Percentiles rank a stretch among this genome's conserved stretches.
Conservation (phyloP, 1,140 invertebrate species). For the Himalopsyche phryganea region DNA sequence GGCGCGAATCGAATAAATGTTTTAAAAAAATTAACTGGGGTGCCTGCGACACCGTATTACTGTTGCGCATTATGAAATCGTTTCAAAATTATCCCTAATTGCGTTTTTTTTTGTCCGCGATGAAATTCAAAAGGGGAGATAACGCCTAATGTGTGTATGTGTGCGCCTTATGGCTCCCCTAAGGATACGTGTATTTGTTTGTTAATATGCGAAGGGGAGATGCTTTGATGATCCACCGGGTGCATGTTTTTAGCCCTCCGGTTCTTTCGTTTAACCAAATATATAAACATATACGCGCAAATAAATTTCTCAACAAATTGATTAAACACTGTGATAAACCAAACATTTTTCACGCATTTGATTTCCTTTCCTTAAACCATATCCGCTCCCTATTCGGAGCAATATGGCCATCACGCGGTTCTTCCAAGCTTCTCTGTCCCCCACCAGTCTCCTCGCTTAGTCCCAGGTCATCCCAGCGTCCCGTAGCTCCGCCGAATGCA, state of each 20-base stretch:
- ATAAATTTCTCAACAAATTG: too few relatives aligned
- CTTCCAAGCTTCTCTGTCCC: too few relatives aligned
- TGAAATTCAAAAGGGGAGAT: background rate
- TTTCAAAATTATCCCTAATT: slow-evolving; percentile 29
- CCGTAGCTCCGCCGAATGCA: too few relatives aligned
- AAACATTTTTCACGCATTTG: too few relatives aligned
- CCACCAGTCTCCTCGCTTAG: too few relatives aligned
- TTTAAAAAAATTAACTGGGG: slow-evolving; percentile 11
- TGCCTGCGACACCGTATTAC: background rate
- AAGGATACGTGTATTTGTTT: slow-evolving; percentile 12
- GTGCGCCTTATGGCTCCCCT: slow-evolving; percentile 3
- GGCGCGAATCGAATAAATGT: slow-evolving; percentile 2
- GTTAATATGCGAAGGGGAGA: slow-evolving; percentile 2
- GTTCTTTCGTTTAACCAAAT: slow-evolving; percentile 8
- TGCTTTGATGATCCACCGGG: slow-evolving; percentile 22
- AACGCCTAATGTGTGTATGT: background rate
- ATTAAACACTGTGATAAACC: too few relatives aligned
- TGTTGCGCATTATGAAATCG: slow-evolving; percentile 22
- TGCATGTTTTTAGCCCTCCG: slow-evolving; percentile 11
- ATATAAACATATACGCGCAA: background rate
- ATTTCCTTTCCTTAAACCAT: too few relatives aligned
- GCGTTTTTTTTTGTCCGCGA: slow-evolving; percentile 23
- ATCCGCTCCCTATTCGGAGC: too few relatives aligned
- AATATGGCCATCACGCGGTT: too few relatives aligned
- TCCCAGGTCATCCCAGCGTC: too few relatives aligned